phyloP scores from a whole-genome alignment of 1,140 invertebrate genomes.

The Leucophenga varia region DNA sequence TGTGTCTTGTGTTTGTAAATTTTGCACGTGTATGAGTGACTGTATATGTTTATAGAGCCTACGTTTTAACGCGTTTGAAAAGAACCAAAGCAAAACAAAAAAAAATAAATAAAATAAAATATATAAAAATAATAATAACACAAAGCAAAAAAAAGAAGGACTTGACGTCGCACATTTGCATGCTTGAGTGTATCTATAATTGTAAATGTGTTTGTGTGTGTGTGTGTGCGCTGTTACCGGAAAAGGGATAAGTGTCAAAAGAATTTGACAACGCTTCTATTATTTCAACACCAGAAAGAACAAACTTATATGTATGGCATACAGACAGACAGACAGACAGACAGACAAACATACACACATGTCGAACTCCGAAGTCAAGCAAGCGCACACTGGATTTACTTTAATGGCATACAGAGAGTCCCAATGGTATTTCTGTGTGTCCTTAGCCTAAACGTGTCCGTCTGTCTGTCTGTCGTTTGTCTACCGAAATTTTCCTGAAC shows the following conservation, averaged over 20 bases:
- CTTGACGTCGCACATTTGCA: conserved; percentile 34
- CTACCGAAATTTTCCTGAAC: no score
- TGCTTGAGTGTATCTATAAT: conserved; percentile 19
- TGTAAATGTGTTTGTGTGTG: neutral
- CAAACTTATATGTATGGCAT: no score
- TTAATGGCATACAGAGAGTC: no score
- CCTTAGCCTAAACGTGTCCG: no score
- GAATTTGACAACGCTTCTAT: conserved; percentile 44
- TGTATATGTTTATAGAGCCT: conserved; percentile 45
- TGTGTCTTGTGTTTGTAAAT: conserved; percentile 12
- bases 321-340: no score
- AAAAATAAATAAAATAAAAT: no score
- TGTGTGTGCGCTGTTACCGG: neutral
- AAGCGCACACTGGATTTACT: conserved; percentile 21
- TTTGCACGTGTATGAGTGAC: conserved; percentile 13
- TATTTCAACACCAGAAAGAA: no score
- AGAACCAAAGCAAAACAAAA: no score
- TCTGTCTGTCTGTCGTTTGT: conserved; percentile 1
- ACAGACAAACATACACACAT: conserved; percentile 11
- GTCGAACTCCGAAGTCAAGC: neutral
- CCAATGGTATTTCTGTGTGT: no score
- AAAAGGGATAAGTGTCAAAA: conserved; percentile 49
- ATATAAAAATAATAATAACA: no score
- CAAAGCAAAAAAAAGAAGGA: no score
- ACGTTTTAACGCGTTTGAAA: conserved; percentile 51